Evolutionary conservation across 2,888 invertebrate species (phyloP).

Genomic region (Lepetodrilus schrolli): DNA sequence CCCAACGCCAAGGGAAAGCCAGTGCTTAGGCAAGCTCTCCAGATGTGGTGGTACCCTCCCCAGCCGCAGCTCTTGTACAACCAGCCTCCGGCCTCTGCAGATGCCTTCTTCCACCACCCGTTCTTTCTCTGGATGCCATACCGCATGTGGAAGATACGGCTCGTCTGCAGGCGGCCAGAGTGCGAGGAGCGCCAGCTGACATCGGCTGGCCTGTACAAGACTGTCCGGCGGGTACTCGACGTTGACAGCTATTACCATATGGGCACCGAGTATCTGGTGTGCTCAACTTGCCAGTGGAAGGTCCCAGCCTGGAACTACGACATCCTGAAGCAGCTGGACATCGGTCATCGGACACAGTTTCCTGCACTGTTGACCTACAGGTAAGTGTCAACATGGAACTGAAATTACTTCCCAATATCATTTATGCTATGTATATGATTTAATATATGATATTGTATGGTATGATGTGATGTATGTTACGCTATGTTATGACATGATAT

Average conservation of each 20-base stretch:
- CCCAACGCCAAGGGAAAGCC: no score
- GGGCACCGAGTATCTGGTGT: constrained; percentile 42
- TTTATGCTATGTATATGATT: no score
- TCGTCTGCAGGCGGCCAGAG: constrained; percentile 35
- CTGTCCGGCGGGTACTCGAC: constrained; percentile 44
- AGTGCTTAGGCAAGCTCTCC: no score
- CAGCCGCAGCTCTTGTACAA: constrained; percentile 32
- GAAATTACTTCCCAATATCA: no score
- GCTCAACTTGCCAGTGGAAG: constrained; percentile 35
- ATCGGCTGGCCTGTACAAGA: constrained; percentile 39
- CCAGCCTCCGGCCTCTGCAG: constrained; percentile 29
- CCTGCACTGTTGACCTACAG: constrained; percentile 46
- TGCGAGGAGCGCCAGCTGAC: constrained; percentile 36
- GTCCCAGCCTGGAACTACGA: constrained; percentile 40
- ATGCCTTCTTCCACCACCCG: constrained; percentile 40
- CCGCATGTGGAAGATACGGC: constrained; percentile 33
- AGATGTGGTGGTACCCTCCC: constrained; percentile 46
- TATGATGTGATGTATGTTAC: no score
- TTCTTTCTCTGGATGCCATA: constrained; percentile 45
- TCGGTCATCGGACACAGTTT: constrained; percentile 40
- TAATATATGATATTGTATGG: no score
- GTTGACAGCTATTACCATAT: constrained; percentile 46
- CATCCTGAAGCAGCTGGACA: constrained; percentile 48
- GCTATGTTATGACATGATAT: no score
- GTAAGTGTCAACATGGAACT: no score